Base-by-base conservation (phyloP, 2,113 vertebrate genomes). In the Xenopus borealis region DNA sequence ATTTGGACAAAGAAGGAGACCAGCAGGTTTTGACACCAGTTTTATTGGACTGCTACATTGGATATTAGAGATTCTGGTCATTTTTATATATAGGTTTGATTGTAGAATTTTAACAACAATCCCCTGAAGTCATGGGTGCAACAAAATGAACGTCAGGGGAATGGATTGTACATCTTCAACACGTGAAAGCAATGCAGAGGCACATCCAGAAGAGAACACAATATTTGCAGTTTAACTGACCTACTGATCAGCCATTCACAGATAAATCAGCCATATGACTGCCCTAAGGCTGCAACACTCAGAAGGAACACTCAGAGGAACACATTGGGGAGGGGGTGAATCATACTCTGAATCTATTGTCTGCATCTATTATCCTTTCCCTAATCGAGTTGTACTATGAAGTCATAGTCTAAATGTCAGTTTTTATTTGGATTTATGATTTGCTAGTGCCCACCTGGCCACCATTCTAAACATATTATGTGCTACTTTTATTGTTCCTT, bases 261-360 rank as follows among this genome's bases (percentile, higher is more conserved):
- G 62, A 73, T 73, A 73, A 73, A 73, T 17, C 62, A 65, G 50
- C 71, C 71, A 73, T 73, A 66, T 73, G 71, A 73, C 20, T 65
- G 50, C 71, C 71, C 71, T 58, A 45, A 66, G 71, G 71, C 62
- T 44, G 27, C 46, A 73, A 65, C 27, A 59, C 57, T 10, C 9
- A 52, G 62, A 72, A 72, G 57, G n/a, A n/a, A n/a, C n/a, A n/a
- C n/a, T n/a, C 12, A 58, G 65, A 27, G 33, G 33, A 40, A 40
- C 7, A 40, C 33, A 40, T 9, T 40, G 33, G 33, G 33, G 2
- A 6, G 23, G 23, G 23, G 23, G 33, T 2, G 33, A 9, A 3
- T 40, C 5, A 40, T 40, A 4, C 33, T 40, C 33, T 40, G n/a
- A n/a, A n/a, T n/a, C n/a, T n/a, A n/a, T n/a, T n/a, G 33, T 40